Evolutionary conservation across 1,140 invertebrate genomes (phyloP).

Genomic region (Anastrepha ludens): DNA sequence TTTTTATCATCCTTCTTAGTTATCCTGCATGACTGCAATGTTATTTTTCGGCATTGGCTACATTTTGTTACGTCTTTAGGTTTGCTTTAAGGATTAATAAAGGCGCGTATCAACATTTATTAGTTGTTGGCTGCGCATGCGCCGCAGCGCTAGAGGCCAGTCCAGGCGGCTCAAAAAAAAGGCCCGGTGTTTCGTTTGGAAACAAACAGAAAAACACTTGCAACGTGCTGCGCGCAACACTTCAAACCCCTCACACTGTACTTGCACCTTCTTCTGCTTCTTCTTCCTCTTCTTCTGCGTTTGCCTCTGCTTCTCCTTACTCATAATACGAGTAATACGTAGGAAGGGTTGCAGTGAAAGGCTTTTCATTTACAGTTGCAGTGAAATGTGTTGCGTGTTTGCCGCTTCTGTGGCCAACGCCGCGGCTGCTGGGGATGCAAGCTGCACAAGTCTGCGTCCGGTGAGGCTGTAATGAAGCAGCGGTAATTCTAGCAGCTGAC

Average conservation of each 20-base stretch:
- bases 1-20: constrained; percentile 1
- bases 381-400: constrained; percentile 44
- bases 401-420: constrained; percentile 1
- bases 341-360: constrained; percentile 31
- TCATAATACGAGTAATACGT: neutral
- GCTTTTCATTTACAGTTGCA: constrained; percentile 53
- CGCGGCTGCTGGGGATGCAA: constrained; percentile 21
- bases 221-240: constrained; percentile 17
- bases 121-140: constrained; percentile 33
- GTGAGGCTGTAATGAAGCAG: neutral
- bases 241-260: neutral
- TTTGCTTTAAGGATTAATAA: constrained; percentile 50
- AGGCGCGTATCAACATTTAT: constrained; percentile 39
- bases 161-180: neutral
- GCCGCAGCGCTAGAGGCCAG: constrained; percentile 9
- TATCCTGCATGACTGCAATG: neutral
- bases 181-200: constrained; percentile 51
- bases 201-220: constrained; percentile 48
- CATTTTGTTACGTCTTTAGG: constrained; percentile 48
- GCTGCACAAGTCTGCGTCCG: neutral
- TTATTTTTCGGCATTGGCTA: constrained; percentile 20
- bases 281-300: neutral
- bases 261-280: neutral
- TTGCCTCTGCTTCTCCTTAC: neutral
- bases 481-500: constrained; percentile 43